phyloP scores from a whole-genome alignment of 2,797 vertebrate genomes.

The Ctenochaetus hawaiiensis region DNA sequence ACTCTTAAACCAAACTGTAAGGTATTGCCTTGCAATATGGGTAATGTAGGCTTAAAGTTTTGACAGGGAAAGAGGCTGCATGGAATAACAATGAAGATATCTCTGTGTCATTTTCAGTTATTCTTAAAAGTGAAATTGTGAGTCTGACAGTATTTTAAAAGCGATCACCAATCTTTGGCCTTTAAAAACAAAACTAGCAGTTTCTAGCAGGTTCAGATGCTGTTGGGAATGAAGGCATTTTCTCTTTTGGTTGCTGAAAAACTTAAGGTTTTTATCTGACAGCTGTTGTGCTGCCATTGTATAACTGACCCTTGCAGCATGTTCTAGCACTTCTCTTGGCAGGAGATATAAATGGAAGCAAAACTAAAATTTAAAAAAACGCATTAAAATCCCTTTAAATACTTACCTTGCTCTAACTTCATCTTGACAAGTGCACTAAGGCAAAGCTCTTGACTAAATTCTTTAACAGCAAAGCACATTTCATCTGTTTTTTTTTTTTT shows the following conservation, averaged over 20 bases:
- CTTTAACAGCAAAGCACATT: conserved; percentile 36
- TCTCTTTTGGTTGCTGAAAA: conserved; percentile 3
- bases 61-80: neutral
- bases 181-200: conserved; percentile 2
- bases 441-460: conserved; percentile 31
- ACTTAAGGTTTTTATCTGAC: conserved; percentile 33
- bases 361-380: neutral
- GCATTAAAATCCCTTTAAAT: conserved; percentile 15
- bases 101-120: neutral
- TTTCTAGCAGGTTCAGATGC: conserved; percentile 12
- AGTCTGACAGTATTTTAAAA: neutral
- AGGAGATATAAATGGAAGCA: conserved; percentile 25
- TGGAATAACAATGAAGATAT: neutral
- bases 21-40: neutral
- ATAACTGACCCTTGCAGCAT: conserved; percentile 27
- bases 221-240: neutral
- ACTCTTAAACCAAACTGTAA: neutral
- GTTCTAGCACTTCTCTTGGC: conserved; percentile 8
- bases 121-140: neutral
- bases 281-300: conserved; percentile 37
- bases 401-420: conserved; percentile 24
- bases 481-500: conserved; percentile 11
- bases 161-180: neutral
- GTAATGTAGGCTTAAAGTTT: neutral
- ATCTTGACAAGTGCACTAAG: conserved; percentile 39